Percentiles rank a stretch among this genome's conserved stretches.
phyloP scores from a whole-genome alignment of 2,797 vertebrate species.

The Gymnoscopelus microlampas region DNA sequence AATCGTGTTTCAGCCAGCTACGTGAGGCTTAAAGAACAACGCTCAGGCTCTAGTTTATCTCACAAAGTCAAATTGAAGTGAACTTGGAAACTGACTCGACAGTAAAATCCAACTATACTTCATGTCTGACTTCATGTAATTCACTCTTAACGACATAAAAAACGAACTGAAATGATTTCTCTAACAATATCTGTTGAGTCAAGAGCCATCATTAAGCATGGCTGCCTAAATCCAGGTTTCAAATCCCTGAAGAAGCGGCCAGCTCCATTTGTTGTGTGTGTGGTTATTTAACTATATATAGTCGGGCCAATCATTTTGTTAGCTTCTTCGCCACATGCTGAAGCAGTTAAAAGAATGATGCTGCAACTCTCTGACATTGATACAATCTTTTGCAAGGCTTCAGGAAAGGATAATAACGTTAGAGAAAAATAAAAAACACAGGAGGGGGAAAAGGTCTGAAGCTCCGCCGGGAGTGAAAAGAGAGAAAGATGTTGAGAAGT shows the following conservation, averaged over 20 bases:
- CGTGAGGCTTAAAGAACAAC: background rate
- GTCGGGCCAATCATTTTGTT: background rate
- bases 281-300: background rate
- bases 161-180: conserved; percentile 10
- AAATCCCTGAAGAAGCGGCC: conserved; percentile 5
- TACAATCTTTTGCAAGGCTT: conserved; percentile 16
- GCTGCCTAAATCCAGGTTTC: background rate
- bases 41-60: conserved; percentile 1
- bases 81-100: conserved; percentile 16
- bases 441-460: conserved; percentile 1
- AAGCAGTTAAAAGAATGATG: conserved; percentile 26
- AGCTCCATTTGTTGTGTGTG: background rate
- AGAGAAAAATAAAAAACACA: conserved; percentile 1
- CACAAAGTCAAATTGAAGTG: background rate
- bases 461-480: background rate
- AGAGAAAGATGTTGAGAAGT: background rate
- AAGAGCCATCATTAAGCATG: conserved; percentile 14
- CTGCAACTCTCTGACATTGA: conserved; percentile 15
- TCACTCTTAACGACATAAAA: conserved; percentile 18
- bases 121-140: conserved; percentile 18
- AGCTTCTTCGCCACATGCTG: conserved; percentile 14
- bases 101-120: conserved; percentile 11
- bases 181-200: conserved; percentile 21
- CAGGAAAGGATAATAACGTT: conserved; percentile 4
- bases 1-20: background rate